Conservation (phyloP, 2,113 vertebrate genomes). For the Tenrec ecaudatus region DNA sequence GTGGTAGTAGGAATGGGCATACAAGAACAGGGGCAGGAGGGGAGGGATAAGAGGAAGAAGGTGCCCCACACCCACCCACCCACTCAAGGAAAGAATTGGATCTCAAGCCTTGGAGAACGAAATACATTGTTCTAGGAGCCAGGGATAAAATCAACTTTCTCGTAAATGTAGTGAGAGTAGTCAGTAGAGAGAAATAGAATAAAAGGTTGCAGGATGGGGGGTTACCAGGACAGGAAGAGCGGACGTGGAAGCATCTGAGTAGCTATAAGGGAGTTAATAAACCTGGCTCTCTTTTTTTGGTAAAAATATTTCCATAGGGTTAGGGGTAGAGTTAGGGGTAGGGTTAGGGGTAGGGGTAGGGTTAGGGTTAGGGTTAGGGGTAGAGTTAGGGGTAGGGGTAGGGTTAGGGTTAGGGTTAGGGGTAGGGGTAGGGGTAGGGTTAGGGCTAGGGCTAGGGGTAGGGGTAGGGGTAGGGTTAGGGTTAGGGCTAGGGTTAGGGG, state of each 20-base stretch:
- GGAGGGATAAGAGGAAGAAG: neutral
- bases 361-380: no score
- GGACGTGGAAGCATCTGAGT: neutral
- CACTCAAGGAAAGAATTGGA: neutral
- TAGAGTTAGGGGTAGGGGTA: no score
- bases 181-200: constrained; percentile 6
- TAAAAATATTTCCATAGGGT: constrained; percentile 54
- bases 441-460: no score
- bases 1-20: neutral
- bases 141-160: constrained; percentile 25
- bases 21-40: neutral
- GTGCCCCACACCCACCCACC: neutral
- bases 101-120: neutral
- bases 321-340: no score
- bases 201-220: neutral
- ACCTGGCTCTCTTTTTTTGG: constrained; percentile 30
- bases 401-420: no score
- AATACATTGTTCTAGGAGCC: neutral
- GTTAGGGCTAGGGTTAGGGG: no score
- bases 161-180: neutral
- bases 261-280: constrained; percentile 10
- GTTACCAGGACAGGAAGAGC: neutral
- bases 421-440: no score
- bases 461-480: no score
- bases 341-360: no score